Evolutionary conservation across 2,797 vertebrate genomes (phyloP), one percentile per base, ranked within the genome.

Genomic region (Hephaestus fuliginosus): DNA sequence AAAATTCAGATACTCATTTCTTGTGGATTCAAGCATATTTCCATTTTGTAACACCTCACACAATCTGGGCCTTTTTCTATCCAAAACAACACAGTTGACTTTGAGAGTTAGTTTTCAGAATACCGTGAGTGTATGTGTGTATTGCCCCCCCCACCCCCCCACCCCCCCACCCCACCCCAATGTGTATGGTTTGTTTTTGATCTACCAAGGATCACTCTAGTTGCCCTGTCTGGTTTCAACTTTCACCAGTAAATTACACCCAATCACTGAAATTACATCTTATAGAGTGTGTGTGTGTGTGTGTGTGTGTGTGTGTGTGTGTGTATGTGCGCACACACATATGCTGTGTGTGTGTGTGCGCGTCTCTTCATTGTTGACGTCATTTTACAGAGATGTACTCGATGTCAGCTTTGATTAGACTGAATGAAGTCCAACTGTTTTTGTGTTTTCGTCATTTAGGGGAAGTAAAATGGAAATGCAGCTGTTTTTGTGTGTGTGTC

Each of bases 231-330:
- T 84, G 92, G 95, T 95, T 94, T 95, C 91, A 90, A 81, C 92
- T 96, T 95, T 94, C 93, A 84, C 73, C 78, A 85, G 91, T 94
- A 95, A 96, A 96, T 96, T 95, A 94, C 86, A 93, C 94, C 90
- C 93, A 95, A 95, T 95, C 95, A 95, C 91, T 92, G 86, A 95
- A 95, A 95, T 95, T 93, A 93, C 93, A 92, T 95, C 91, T 93
- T 91, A 91, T 84, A 85, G 88, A 80, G 76, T 75, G 8, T 78
- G 39, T 80, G 44, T 83, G 52, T 74, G 62, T 76, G 64, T 84
- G 78, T 81, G 79, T 79, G 53, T 70, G 55, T 64, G 10, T 68
- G 46, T 78, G 18, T 64, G 22, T 66, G 53, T 67, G 62, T 61
- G 22, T 43, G 66, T 25, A 2, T 25, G 25, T 25, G 25, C 25